Conservation (phyloP, 2,888 invertebrate genomes). For the Amiota communis region DNA sequence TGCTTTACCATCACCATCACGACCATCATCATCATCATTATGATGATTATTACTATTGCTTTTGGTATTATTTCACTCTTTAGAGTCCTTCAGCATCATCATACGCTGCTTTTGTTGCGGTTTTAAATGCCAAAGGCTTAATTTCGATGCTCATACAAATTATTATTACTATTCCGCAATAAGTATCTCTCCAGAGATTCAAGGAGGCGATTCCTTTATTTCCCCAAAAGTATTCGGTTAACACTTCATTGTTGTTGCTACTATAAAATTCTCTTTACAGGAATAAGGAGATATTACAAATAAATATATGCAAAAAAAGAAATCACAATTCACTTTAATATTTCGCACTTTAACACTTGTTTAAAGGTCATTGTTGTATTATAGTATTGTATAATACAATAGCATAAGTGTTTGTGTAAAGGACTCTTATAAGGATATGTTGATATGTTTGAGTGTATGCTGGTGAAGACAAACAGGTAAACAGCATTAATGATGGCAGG, state of each 20-base stretch:
- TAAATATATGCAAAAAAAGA: too few relatives aligned
- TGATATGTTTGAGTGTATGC: conserved; percentile 20
- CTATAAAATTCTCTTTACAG: too few relatives aligned
- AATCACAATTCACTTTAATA: conserved; percentile 22
- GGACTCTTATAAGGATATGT: background rate
- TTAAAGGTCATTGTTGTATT: conserved; percentile 43
- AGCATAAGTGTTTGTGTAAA: background rate
- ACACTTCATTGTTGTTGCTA: too few relatives aligned
- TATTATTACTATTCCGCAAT: too few relatives aligned
- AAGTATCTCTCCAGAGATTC: too few relatives aligned
- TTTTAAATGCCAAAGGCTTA: conserved; percentile 37
- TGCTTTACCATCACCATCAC: conserved; percentile 27
- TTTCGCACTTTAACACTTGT: conserved; percentile 40
- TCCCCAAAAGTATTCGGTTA: too few relatives aligned
- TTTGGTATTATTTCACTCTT: background rate
- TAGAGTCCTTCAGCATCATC: background rate
- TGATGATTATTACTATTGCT: background rate
- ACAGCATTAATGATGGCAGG: conserved; percentile 49
- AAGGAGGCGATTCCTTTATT: too few relatives aligned
- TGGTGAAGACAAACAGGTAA: conserved; percentile 9
- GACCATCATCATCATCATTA: background rate
- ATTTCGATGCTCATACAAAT: too few relatives aligned
- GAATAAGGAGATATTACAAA: too few relatives aligned
- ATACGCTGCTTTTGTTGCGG: conserved; percentile 39
- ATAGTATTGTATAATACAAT: background rate